These are phyloP conservation scores for Anhinga rufa DNA, from an alignment of 2,113 vertebrate species.

Conservation along the genomic window DNA sequence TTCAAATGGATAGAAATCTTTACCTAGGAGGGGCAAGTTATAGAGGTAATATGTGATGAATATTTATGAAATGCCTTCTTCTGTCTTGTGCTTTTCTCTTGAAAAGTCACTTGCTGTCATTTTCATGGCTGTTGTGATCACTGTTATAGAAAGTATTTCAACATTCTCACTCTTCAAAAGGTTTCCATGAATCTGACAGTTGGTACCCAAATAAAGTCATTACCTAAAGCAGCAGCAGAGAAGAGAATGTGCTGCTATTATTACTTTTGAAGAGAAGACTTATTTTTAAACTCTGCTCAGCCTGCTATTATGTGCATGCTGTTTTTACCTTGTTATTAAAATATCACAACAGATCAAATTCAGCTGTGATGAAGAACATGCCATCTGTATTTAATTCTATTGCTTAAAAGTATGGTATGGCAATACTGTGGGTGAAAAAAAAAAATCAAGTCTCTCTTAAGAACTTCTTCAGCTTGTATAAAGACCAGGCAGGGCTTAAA, in stretches of 20 bases:
- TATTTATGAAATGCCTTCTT: not conserved
- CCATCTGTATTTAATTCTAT: not conserved
- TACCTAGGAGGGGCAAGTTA: not conserved
- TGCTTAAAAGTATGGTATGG: not conserved
- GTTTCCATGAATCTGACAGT: constrained; percentile 31
- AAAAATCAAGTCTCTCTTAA: not conserved
- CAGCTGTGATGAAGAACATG: not conserved
- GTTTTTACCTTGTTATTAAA: constrained; percentile 48
- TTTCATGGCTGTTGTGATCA: constrained; percentile 12
- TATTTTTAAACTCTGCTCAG: constrained; percentile 8
- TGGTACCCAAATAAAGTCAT: constrained; percentile 33
- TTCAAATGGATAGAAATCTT: not conserved
- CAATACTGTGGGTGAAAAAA: not conserved
- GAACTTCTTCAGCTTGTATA: not conserved
- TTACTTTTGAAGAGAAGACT: constrained; percentile 18
- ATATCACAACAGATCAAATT: constrained; percentile 30
- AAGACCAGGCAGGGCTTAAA: not conserved
- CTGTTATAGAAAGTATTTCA: constrained; percentile 1
- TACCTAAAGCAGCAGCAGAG: not conserved
- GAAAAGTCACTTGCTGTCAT: constrained; percentile 24
- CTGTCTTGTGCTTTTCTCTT: not conserved
- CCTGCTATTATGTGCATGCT: constrained; percentile 1
- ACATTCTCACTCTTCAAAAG: not conserved
- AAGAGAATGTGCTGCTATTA: not conserved
- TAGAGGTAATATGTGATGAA: not conserved